Base-by-base conservation (phyloP, 2,888 invertebrate species). In the Scaptomyza flava region DNA sequence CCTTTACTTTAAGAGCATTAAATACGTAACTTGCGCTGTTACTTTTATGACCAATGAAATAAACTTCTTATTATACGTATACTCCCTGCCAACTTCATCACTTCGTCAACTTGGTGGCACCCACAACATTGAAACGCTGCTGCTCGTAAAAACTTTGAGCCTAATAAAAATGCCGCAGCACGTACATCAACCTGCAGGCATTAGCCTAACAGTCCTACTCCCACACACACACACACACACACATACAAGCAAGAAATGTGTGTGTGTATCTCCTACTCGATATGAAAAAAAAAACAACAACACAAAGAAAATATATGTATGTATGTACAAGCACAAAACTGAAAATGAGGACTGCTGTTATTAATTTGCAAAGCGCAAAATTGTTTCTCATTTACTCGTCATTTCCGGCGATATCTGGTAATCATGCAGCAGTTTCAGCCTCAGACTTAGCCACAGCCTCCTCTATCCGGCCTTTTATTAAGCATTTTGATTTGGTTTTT, bases 121-220 rank as follows among this genome's bases (percentile, higher is more conserved):
- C 63, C 47, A 51, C 56, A 61, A 70, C 84, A 74, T 69, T 87
- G 83, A 72, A 80, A 69, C 72, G 75, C 79, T 71, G 65, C 52
- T 68, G 63, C 76, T 88, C 89, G 75, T 88, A 86, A 85, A 87
- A 83, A 70, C 67, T 41, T 57, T 69, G 77, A 77, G 83, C 83
- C 87, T 86, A 89, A 87, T 87, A 87, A 87, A 87, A 87, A 87
- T 87, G 86, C 87, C 87, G 47, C 86, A 79, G 88, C 89, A 87
- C 89, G 87, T 87, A 83, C 86, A 48, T 79, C 86, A 85, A 81
- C 82, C 83, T 84, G 70, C 71, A 72, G 86, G 72, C 86, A 85
- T 82, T 82, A 82, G 83, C 59, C 76, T 53, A 74, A 77, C 80
- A 66, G 68, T 14, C 30, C 41, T 17, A 17, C 33, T 17, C 33